Base-by-base conservation (phyloP, 2,888 invertebrate genomes). In the Oasisia sp. region DNA sequence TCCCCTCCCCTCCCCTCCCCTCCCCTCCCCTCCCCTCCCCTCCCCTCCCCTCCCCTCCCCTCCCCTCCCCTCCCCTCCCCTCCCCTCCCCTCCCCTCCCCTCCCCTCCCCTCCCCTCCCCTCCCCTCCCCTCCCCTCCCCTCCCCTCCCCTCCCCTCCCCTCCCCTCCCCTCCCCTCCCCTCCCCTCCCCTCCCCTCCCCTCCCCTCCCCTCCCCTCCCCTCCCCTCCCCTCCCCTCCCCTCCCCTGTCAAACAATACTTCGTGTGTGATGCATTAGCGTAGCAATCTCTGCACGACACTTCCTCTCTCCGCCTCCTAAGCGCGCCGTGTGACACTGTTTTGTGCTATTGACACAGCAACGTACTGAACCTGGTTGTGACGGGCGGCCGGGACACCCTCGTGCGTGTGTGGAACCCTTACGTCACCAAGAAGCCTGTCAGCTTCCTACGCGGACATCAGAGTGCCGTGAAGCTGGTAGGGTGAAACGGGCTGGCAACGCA, bases 381-480 rank as follows among this genome's bases (percentile, higher is more conserved):
- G 0, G 94, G 94, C 8, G 98, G 98, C 7, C 97, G 98, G 9
- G 98, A 98, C 96, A 97, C 98, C 94, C 95, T 97, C 92, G 97
- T 98, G 45, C 97, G 98, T 89, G 97, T 98, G 92, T 98, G 98
- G 98, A 98, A 98, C 96, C 97, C 98, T 0, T 98, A 98, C 95
- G 97, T 98, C n/a, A 97, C 98, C 0, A 96, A 97, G 91, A 97
- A 97, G 95, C 97, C 98, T 0, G 97, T 97, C 90, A 97, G 97
- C 14, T 96, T 97, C 27, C 97, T 98, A 74, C 96, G 97, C 90
- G 98, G 98, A 0, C 98, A 98, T 95, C 97, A 92, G 89, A 93
- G 92, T 90, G 95, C 97, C 19, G 97, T 98, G 94, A 97, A 97
- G 32, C 97, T 97, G 92, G 96, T 74, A 74, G 19, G 74, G 74